These are phyloP conservation scores for Amphiduros pacificus DNA, from an alignment of 2,888 invertebrate species.

Conservation along the genomic window DNA sequence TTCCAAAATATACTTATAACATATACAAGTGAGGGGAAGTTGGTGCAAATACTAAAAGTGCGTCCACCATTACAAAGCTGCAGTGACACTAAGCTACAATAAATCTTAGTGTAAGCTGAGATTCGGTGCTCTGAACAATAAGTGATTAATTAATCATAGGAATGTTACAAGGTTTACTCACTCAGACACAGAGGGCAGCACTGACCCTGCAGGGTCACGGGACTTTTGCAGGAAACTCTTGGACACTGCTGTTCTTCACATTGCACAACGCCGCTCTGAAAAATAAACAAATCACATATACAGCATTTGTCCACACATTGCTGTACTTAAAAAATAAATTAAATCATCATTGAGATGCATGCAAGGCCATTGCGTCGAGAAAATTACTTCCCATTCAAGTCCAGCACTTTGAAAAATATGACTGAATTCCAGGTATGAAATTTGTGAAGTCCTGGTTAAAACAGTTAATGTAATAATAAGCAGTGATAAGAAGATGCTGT, in stretches of 20 bases:
- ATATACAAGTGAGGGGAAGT: neutral
- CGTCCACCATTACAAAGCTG: neutral
- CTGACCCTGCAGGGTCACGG: conserved; percentile 74
- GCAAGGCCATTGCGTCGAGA: no score
- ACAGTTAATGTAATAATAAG: no score
- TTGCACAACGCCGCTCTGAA: conserved; percentile 80
- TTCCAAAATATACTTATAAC: neutral
- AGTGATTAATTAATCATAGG: no score
- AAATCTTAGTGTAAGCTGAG: neutral
- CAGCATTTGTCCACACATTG: no score
- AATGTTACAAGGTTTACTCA: conserved; percentile 64
- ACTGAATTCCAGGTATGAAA: no score
- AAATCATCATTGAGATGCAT: no score
- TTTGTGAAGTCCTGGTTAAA: no score
- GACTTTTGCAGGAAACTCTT: conserved; percentile 76
- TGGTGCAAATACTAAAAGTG: neutral
- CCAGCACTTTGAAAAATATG: no score
- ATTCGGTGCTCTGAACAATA: no score
- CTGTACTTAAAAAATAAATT: no score
- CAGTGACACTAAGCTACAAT: neutral
- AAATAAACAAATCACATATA: conserved; percentile 33
- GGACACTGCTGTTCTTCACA: conserved; percentile 83
- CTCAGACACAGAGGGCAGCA: conserved; percentile 86
- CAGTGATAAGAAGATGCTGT: no score
- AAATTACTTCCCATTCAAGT: no score